Conservation (phyloP, 2,888 invertebrate genomes). For the Caenorhabditis wallacei region DNA sequence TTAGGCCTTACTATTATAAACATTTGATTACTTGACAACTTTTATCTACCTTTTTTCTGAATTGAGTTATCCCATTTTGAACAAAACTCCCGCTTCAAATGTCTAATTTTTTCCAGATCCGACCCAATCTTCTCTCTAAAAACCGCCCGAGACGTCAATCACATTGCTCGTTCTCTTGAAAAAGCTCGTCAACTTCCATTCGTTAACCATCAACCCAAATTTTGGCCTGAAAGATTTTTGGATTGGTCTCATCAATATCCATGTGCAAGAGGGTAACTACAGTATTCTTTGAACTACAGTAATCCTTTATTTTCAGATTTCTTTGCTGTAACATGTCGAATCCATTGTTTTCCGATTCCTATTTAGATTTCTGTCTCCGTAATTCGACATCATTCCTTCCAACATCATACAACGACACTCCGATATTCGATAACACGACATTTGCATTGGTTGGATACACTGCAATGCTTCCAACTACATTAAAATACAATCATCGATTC, state of each 20-base stretch:
- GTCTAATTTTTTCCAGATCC: slow-evolving; percentile 54
- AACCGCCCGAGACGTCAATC: slow-evolving; percentile 51
- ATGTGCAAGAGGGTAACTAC: slow-evolving; percentile 63
- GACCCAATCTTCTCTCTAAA: slow-evolving; percentile 56
- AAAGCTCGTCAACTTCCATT: slow-evolving; percentile 75
- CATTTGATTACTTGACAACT: too few species aligned
- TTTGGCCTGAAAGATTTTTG: slow-evolving; percentile 81
- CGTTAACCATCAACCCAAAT: slow-evolving; percentile 74
- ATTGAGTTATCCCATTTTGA: too few species aligned
- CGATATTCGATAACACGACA: slow-evolving; percentile 80
- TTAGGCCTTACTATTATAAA: too few species aligned
- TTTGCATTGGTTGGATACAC: slow-evolving; percentile 81
- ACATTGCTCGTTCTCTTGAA: slow-evolving; percentile 55
- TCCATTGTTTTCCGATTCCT: slow-evolving; percentile 65
- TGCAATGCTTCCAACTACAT: slow-evolving; percentile 77
- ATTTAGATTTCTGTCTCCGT: slow-evolving; percentile 72
- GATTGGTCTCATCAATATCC: slow-evolving; percentile 73
- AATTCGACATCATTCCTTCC: slow-evolving; percentile 79
- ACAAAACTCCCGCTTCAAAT: too few species aligned
- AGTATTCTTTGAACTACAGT: not conserved
- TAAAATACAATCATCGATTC: slow-evolving; percentile 79
- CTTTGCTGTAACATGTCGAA: slow-evolving; percentile 71
- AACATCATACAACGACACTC: slow-evolving; percentile 82
- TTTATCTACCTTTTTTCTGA: too few species aligned
- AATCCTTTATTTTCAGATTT: slow-evolving; percentile 51